Base-by-base conservation (phyloP, 2,888 invertebrate species). In the Microchrysa polita region DNA sequence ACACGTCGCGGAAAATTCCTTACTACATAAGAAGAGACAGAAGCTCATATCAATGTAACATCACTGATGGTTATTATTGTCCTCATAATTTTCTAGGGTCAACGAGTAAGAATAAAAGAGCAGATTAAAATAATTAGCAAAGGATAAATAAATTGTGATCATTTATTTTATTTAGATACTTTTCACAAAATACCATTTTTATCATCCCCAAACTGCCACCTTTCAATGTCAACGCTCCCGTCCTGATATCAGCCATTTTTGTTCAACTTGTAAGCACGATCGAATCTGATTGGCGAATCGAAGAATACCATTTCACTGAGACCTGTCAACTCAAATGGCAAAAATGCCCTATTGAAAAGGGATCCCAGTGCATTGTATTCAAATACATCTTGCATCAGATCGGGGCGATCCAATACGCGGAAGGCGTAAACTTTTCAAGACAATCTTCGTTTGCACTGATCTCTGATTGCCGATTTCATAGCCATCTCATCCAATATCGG, bases 211-310 rank as follows among this genome's bases (percentile, higher is more conserved):
- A n/a, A n/a, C n/a, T 10, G 34, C 10, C 42, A 40, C 14, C 14
- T 7, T 48, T 10, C 16, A 48, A 48, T 7, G 4, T 48, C 14
- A 48, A 48, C 10, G 4, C 48, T 48, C n/a, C n/a, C n/a, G n/a
- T n/a, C 4, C 14, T n/a, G 48, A 65, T n/a, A 69, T 69, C 57
- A 18, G 18, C 69, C 69, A 69, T 69, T 69, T 69, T 69, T 55
- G n/a, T 55, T 34, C 34, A 20, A 57, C 16, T n/a, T 40, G 12
- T 34, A 7, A 34, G 27, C 7, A 5, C 27, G 27, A 34, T 34
- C 7, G 27, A 34, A 34, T 7, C 27, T 34, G 27, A 34, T 34
- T 34, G 27, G 14, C 12, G 12, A 34, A 9, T 20, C 16, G 1
- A 69, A 69, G 20, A 69, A 10, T 22, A 44, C 48, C 65, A 69